Evolutionary conservation across 2,888 invertebrate genomes (phyloP), one percentile per base, ranked within the genome.

Genomic region (Augiades crinisus): DNA sequence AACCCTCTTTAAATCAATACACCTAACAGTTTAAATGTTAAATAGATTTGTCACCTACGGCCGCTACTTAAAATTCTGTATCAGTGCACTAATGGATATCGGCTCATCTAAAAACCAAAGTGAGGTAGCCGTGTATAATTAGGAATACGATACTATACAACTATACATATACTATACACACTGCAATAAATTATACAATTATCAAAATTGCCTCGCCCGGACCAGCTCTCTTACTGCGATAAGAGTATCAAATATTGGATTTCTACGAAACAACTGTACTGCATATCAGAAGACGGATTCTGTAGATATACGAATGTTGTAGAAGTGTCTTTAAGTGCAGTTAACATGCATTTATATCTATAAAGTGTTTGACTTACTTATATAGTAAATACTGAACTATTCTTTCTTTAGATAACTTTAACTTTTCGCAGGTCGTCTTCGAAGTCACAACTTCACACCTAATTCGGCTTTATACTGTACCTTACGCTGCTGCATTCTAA

Each of bases 181-280:
- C 49, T 43, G 54, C 56, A 62, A 62, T 64, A 63, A 62, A 64
- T 62, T 61, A 60, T 54, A 60, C 55, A 63, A 65, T 65, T 65
- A 67, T 63, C 64, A 56, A 64, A 63, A 60, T 55, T 57, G 64
- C 57, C 55, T 55, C 56, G 45, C 47, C 45, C 27, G 47, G 54
- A 51, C 59, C 54, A 56, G 51, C 45, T 47, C 44, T 47, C 44
- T 54, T 41, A 33, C 6, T 16, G 30, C 47, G 62, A 67, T 65
- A 68, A 55, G 55, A 54, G 53, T 62, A 62, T 63, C 64, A 55
- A 55, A 53, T 70, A 74, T 75, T 69, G 57, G 60, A 65, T 63
- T 81, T 81, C 80, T 70, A 67, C 67, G 78, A 79, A 81, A 59
- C 60, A 56, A 54, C 60, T 47, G 53, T 55, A 54, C 51, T 19